These are phyloP conservation scores for Psittacus erithacus DNA, from an alignment of 2,113 vertebrate species.

Conservation along the genomic window DNA sequence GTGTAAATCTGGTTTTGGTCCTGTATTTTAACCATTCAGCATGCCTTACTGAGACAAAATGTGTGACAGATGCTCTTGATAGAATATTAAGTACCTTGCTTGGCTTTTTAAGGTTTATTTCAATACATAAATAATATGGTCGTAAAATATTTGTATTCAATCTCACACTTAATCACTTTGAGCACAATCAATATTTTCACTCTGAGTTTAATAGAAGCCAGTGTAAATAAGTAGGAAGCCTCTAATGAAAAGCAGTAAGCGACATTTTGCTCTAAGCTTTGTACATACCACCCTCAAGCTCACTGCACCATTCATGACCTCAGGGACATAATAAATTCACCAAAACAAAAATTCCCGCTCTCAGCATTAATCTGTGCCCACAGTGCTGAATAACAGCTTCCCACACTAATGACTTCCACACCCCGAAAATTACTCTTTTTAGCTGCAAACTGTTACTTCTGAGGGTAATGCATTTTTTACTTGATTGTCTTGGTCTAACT, in stretches of 20 bases:
- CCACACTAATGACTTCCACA: accelerated
- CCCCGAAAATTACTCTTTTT: neutral
- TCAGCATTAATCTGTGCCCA: neutral
- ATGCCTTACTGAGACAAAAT: neutral
- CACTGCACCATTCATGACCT: neutral
- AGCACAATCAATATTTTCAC: neutral
- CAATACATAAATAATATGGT: neutral
- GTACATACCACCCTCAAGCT: neutral
- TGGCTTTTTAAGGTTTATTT: neutral
- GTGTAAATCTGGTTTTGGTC: neutral
- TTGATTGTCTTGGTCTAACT: neutral
- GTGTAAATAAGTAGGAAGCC: neutral
- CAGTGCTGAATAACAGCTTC: neutral
- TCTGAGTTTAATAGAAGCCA: neutral
- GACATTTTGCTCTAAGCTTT: neutral
- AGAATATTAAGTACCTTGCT: neutral
- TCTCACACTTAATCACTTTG: neutral
- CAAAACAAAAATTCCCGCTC: neutral
- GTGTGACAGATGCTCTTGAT: neutral
- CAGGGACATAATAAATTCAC: neutral
- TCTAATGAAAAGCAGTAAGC: neutral
- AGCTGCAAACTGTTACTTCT: neutral
- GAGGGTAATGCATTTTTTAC: neutral
- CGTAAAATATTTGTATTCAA: neutral
- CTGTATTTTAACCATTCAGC: neutral